Evolutionary conservation across 2,797 vertebrate species (phyloP), one percentile per base, ranked within the genome.

Genomic region (Odontamblyopus rebecca): DNA sequence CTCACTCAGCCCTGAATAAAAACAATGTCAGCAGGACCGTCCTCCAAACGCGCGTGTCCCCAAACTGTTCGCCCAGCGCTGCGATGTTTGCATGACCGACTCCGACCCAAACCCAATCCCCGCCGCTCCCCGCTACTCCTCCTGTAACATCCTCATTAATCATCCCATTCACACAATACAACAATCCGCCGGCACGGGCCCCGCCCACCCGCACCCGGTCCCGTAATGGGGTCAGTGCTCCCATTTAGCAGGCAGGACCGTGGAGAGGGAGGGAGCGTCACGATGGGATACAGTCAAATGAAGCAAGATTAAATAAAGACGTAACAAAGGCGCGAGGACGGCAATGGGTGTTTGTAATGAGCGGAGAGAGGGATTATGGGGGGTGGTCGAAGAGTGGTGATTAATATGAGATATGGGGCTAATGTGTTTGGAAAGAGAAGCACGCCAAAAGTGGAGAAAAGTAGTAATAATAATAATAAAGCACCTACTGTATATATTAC

Each of bases 171-270:
- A 91, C 86, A 88, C 88, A 44, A 13, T 68, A 86, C 83, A 48
- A 66, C 84, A 87, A 90, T 82, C 85, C 87, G 78, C 87, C 85
- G 85, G 82, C 85, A 73, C 77, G 75, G 26, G 41, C 86, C 82
- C 88, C 83, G 88, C 85, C 71, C 82, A 80, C 62, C 87, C 86
- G 81, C 86, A 88, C 82, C 86, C 88, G 82, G 87, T 85, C 79
- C 79, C 69, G 73, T 92, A 92, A 91, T 92, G 91, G 89, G 91
- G 91, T 92, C 91, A 91, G 73, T 86, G 88, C 91, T 90, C 91
- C 90, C 90, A 90, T 92, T 92, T 91, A 91, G 85, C 89, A 83
- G 85, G 88, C 80, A 85, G 88, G 85, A 84, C 80, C 71, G 82
- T 78, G 72, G 81, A 70, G 69, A 70, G 72, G 63, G 75, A 65